These are phyloP conservation scores for Dendronephthya gigantea DNA, from an alignment of 64 coral and sea anemone species.

Conservation along the genomic window DNA sequence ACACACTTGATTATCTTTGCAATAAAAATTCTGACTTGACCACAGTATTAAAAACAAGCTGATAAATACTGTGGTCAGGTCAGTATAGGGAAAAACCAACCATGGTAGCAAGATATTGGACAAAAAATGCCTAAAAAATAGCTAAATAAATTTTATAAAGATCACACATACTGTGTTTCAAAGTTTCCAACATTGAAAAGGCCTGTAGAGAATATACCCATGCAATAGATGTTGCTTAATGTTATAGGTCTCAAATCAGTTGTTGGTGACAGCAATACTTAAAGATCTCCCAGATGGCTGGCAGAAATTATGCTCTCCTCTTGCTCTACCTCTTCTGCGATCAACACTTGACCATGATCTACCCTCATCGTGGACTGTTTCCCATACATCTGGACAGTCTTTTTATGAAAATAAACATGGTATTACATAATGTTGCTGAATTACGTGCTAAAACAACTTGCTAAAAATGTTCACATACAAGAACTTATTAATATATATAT, in stretches of 20 bases:
- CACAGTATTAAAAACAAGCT: too few relatives aligned
- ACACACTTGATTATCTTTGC: too few relatives aligned
- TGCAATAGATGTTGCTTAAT: background rate
- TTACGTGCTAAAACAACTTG: too few relatives aligned
- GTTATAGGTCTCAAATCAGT: background rate
- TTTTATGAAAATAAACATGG: constrained; percentile 23
- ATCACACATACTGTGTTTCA: background rate
- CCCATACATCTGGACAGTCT: background rate
- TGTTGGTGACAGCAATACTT: background rate
- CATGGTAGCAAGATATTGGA: too few relatives aligned
- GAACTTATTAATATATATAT: background rate
- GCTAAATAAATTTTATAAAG: too few relatives aligned
- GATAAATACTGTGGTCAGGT: too few relatives aligned
- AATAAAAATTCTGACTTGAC: too few relatives aligned
- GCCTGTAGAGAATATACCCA: background rate
- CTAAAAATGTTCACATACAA: background rate
- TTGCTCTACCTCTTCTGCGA: background rate
- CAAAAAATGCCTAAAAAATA: too few relatives aligned
- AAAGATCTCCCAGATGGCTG: background rate
- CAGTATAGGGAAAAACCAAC: too few relatives aligned
- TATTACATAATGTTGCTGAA: too few relatives aligned
- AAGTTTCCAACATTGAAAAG: background rate
- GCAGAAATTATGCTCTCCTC: background rate
- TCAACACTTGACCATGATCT: background rate
- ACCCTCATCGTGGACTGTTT: background rate